phyloP scores from a whole-genome alignment of 2,113 vertebrate genomes.

The Nasalis larvatus region DNA sequence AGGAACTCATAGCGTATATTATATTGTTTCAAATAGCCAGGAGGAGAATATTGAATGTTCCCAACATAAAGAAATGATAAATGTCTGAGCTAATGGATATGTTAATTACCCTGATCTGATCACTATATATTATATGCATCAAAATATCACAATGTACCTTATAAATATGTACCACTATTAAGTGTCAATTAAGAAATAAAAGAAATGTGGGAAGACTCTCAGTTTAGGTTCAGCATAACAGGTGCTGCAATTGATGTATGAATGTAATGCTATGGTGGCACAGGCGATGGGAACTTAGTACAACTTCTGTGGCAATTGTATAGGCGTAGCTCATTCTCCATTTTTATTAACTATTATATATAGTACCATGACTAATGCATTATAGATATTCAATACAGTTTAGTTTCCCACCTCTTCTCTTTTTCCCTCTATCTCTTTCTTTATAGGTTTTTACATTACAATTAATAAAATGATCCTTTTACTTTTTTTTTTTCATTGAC shows the following conservation, averaged over 20 bases:
- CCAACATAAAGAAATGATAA: background rate
- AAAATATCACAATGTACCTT: background rate
- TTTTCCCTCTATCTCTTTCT: background rate
- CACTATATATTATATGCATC: background rate
- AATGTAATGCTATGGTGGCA: background rate
- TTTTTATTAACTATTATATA: background rate
- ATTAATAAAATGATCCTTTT: background rate
- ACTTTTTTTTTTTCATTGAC: background rate
- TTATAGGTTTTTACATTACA: background rate
- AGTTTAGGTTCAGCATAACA: background rate
- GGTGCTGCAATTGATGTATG: accelerated
- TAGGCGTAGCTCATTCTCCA: background rate
- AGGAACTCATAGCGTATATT: background rate
- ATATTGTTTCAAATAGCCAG: background rate
- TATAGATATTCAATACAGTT: background rate
- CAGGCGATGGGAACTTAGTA: accelerated
- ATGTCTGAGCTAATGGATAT: background rate
- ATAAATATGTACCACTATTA: background rate
- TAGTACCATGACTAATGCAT: background rate
- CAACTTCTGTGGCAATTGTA: background rate
- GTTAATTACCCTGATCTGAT: background rate
- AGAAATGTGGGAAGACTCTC: background rate
- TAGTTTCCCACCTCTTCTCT: background rate
- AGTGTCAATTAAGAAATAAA: background rate
- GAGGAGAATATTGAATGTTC: background rate